These are phyloP conservation scores for Agelas oroides DNA, from an alignment of 37 sponge, comb jelly and placozoan genomes.

Conservation along the genomic window DNA sequence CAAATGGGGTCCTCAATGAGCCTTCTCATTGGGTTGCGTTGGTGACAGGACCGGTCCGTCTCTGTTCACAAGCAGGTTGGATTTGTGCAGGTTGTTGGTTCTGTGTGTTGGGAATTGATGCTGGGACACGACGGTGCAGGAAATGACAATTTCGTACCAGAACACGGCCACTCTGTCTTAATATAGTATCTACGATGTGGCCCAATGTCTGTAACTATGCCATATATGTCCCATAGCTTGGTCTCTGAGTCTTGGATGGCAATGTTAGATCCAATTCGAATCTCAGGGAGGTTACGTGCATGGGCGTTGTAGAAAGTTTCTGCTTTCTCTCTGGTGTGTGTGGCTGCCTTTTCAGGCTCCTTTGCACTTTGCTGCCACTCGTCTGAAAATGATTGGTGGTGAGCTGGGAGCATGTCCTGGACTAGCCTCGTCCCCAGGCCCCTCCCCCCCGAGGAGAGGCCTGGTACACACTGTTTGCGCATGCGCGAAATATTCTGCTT, in stretches of 20 bases:
- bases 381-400: background rate
- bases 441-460: too few species aligned
- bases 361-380: background rate
- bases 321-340: background rate
- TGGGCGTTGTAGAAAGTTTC: constrained; percentile 6
- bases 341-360: background rate
- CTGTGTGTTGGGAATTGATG: too few species aligned
- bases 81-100: too few species aligned
- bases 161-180: constrained; percentile 6
- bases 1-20: too few species aligned
- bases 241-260: too few species aligned
- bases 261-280: background rate
- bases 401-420: background rate
- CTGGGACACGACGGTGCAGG: constrained; percentile 18
- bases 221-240: too few species aligned
- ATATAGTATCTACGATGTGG: constrained; percentile 19
- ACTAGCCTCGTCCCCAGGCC: too few species aligned
- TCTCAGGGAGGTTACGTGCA: constrained; percentile 2
- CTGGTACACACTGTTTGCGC: too few species aligned
- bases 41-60: too few species aligned
- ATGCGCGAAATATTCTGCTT: too few species aligned
- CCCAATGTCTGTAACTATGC: constrained; percentile 6
- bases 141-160: constrained; percentile 15
- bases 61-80: too few species aligned
- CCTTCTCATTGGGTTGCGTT: too few species aligned